phyloP scores from a whole-genome alignment of 2,113 vertebrate genomes.

The Hymenochirus boettgeri region DNA sequence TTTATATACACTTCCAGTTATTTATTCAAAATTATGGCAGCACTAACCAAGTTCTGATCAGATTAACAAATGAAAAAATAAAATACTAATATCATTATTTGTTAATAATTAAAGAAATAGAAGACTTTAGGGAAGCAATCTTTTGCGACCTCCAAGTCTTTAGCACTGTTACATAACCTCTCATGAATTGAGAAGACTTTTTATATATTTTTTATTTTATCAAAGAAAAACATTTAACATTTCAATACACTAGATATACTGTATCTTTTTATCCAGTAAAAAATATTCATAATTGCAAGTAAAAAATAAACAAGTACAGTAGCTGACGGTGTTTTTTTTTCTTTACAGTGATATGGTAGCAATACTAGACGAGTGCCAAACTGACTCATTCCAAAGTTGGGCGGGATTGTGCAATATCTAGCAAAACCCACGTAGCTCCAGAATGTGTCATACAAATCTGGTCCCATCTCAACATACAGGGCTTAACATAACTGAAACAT shows the following conservation, averaged over 20 bases:
- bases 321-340: conserved; percentile 52
- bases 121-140: not conserved
- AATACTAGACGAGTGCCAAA: conserved; percentile 58
- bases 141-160: not conserved
- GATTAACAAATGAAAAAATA: not conserved
- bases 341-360: conserved; percentile 68
- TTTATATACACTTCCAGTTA: not conserved
- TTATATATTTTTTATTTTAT: conserved; percentile 15
- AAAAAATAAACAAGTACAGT: conserved; percentile 64
- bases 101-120: not conserved
- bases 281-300: conserved; percentile 65
- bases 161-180: not conserved
- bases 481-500: conserved; percentile 53
- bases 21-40: not conserved
- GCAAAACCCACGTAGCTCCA: not conserved
- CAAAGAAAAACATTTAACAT: conserved; percentile 52
- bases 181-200: conserved; percentile 5
- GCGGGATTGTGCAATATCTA: not conserved
- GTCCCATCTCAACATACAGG: conserved; percentile 55
- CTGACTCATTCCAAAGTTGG: conserved; percentile 40
- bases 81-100: not conserved
- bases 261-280: conserved; percentile 61
- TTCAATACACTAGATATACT: conserved; percentile 61
- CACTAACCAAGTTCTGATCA: not conserved
- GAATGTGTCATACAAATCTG: conserved; percentile 47